Base-by-base conservation (phyloP, 1,140 invertebrate species). In the Triops cancriformis region DNA sequence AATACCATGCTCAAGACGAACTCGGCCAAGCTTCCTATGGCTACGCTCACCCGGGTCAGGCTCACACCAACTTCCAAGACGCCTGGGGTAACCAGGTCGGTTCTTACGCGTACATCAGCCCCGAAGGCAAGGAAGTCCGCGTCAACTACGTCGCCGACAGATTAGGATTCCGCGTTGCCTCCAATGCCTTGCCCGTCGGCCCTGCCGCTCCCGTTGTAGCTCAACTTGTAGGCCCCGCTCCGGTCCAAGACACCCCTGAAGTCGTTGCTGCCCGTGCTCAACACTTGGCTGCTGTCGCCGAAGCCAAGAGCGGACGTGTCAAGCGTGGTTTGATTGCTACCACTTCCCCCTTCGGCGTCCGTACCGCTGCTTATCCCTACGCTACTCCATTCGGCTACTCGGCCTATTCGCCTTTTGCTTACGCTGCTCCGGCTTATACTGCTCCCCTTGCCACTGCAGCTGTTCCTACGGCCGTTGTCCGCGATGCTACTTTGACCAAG, bases 21-120 rank as follows among this genome's bases (percentile, higher is more conserved):
- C 74, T 81, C 27, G 80, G 80, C 41, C 77, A 80, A 77, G 81
- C 81, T 31, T 73, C 43, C 72, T 81, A 79, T 72, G 81, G 81
- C 23, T 80, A 82, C 77, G 77, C 80, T 45, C 78, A 82, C n/a
- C 81, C 81, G 37, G 81, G 81, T 18, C 81, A 82, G 76, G 78
- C 81, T 43, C 79, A 79, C 72, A 80, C 81, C 51, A 80, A 77
- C 28, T 78, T 41, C 37, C 78, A 83, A 27, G 82, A 79, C 75
- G 81, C 81, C 74, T 79, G 79, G 42, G 85, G 85, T n/a, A 82
- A 82, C 72, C 85, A 85, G 5, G 78, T 80, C 11, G 85, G 85
- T 77, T 80, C 81, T 31, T 86, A 85, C 78, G 82, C 82, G 73
- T 86, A 86, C 81, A 82, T 83, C n/a, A 83, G 82, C 79, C 81